These are phyloP conservation scores for Lichenostomus cassidix DNA, from an alignment of 2,113 vertebrate species.

Conservation along the genomic window DNA sequence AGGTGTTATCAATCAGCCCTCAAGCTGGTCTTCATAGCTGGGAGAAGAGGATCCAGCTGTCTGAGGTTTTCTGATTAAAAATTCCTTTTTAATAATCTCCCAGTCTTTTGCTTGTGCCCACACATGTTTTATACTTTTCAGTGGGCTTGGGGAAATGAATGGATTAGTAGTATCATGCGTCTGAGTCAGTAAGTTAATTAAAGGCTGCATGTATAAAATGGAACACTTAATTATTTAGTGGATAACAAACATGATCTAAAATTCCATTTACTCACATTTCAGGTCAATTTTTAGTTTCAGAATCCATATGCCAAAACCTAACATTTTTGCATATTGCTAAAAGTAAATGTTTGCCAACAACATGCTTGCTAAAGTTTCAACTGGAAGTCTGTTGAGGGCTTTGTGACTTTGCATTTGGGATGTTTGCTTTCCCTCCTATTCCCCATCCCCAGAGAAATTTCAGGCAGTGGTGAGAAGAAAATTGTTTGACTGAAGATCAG, in stretches of 20 bases:
- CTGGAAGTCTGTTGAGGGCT: not conserved
- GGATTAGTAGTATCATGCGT: constrained; percentile 68
- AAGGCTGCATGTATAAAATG: constrained; percentile 71
- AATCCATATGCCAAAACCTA: not conserved
- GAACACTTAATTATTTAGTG: constrained; percentile 78
- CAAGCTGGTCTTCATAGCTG: constrained; percentile 24
- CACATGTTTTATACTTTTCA: constrained; percentile 43
- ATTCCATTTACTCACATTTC: constrained; percentile 72
- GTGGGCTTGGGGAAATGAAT: constrained; percentile 67
- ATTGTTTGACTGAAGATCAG: not conserved
- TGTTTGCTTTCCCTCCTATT: not conserved
- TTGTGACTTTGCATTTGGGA: not conserved
- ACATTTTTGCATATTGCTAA: constrained; percentile 37
- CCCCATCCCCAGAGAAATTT: not conserved
- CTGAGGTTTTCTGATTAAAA: constrained; percentile 64
- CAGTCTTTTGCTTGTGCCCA: constrained; percentile 42
- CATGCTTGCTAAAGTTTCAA: constrained; percentile 17
- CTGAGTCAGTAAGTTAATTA: constrained; percentile 76
- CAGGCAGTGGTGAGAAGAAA: not conserved
- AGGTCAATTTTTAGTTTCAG: constrained; percentile 46
- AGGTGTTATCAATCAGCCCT: constrained; percentile 59
- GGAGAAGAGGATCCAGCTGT: constrained; percentile 55
- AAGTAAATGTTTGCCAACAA: constrained; percentile 34
- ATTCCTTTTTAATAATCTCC: constrained; percentile 54
- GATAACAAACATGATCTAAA: constrained; percentile 78